Evolutionary conservation across 2,113 vertebrate species (phyloP).

Genomic region (Cyphomyrus plagiostoma): DNA sequence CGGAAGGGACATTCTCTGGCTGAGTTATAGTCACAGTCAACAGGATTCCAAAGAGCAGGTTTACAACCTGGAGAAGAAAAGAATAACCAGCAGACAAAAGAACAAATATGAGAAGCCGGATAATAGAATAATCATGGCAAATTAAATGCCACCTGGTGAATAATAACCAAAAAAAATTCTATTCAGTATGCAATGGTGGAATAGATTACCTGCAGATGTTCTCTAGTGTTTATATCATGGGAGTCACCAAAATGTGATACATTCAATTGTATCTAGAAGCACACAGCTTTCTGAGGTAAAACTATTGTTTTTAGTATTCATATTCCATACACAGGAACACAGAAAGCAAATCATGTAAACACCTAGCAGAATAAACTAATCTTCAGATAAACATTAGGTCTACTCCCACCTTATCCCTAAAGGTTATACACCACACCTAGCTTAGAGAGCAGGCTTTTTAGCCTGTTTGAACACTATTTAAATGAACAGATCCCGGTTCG

Average conservation of each 20-base stretch:
- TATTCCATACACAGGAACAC: not conserved
- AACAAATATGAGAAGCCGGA: not conserved
- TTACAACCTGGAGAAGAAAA: constrained; percentile 71
- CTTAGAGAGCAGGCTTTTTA: not conserved
- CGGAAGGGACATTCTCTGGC: constrained; percentile 80
- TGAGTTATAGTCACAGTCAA: constrained; percentile 94
- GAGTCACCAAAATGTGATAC: not conserved
- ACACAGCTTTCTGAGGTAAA: not conserved
- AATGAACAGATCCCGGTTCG: not conserved
- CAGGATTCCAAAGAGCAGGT: constrained; percentile 92
- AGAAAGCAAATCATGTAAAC: not conserved
- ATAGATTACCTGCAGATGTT: not conserved
- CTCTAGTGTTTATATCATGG: not conserved
- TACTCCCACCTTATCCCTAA: not conserved
- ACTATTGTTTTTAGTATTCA: not conserved
- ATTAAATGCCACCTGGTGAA: not conserved
- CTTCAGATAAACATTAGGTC: not conserved
- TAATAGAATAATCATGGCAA: not conserved
- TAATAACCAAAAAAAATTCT: not conserved
- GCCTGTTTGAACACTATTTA: not conserved
- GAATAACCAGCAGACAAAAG: not conserved
- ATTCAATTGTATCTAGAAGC: not conserved
- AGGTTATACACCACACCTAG: not conserved
- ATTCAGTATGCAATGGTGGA: not conserved
- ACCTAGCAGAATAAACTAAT: not conserved